Base-by-base conservation (phyloP, 2,888 invertebrate genomes). In the Sycophila texana region DNA sequence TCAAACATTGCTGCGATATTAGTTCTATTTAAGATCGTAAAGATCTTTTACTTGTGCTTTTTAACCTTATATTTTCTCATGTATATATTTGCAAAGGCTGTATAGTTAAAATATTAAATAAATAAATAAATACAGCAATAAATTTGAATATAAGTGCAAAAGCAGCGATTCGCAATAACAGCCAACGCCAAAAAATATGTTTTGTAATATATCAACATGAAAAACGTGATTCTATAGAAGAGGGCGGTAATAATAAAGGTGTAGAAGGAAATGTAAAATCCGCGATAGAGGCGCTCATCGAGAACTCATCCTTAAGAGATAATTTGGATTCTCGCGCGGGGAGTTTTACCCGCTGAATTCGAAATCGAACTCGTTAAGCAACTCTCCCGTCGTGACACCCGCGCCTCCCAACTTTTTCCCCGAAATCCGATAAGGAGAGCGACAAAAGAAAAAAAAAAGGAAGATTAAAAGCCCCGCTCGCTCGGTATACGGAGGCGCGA, bases 351-450 rank as follows among this genome's bases (percentile, higher is more conserved):
- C 22, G 20, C 16, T 13, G 30, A 53, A 63, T 70, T 20, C 49
- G 47, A 70, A 76, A 70, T 76, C 18, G 47, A 71, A 18, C 58
- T 76, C 47, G 51, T 70, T 60, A 63, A 63, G 55, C n/a, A 47
- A 58, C 5, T 61, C 61, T 14, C 4, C 4, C 60, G 22, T 0
- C 0, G 22, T 2, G 4, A 16, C 14, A 3, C 22, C 26, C 26
- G 14, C 26, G 13, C 22, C 22, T 0, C 22, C 26, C 26, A 22
- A 26, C 26, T 22, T 12, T 4, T 26, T 12, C 18, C 18, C 20
- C 16, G 20, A 13, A 20, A 18, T 12, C 5, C 20, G 20, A 13
- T 13, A 20, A 58, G 18, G 2, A 20, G 10, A 58, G 13, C 7
- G 13, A 18, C 20, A 51, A 26, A 13, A 18, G 13, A n/a, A 13